Conservation (phyloP, 2,113 vertebrate genomes). For the Sprattus sprattus region DNA sequence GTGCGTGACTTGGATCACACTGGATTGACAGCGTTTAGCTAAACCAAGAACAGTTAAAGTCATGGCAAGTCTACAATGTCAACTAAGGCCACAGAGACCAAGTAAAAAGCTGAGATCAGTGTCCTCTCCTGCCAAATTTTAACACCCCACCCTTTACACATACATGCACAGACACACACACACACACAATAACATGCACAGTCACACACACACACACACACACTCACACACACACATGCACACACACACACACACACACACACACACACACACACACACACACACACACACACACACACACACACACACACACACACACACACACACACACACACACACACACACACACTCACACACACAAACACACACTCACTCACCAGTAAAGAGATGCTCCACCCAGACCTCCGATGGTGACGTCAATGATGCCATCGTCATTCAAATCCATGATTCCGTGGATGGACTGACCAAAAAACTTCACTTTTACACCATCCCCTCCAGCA, state of each 20-base stretch:
- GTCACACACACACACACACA: not conserved
- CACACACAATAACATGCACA: not conserved
- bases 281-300: not conserved
- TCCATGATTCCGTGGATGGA: constrained; percentile 96
- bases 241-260: not conserved
- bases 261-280: not conserved
- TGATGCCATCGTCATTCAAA: constrained; percentile 89
- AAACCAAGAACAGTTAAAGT: not conserved
- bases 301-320: not conserved
- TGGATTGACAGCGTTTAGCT: not conserved
- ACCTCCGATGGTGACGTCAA: constrained; percentile 93
- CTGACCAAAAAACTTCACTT: constrained; percentile 94
- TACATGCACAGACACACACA: not conserved
- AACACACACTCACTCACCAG: constrained; percentile 76
- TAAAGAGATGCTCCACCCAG: constrained; percentile 92
- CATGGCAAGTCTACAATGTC: not conserved
- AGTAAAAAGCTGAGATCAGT: not conserved
- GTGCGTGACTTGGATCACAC: not conserved
- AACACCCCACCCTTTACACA: not conserved
- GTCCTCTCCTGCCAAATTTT: not conserved
- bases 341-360: constrained; percentile 5
- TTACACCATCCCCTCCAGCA: constrained; percentile 87
- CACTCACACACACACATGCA: not conserved
- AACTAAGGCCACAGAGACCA: not conserved
- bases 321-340: not conserved